phyloP scores from a whole-genome alignment of 2,888 invertebrate genomes.

The Monoplex corrugatus region DNA sequence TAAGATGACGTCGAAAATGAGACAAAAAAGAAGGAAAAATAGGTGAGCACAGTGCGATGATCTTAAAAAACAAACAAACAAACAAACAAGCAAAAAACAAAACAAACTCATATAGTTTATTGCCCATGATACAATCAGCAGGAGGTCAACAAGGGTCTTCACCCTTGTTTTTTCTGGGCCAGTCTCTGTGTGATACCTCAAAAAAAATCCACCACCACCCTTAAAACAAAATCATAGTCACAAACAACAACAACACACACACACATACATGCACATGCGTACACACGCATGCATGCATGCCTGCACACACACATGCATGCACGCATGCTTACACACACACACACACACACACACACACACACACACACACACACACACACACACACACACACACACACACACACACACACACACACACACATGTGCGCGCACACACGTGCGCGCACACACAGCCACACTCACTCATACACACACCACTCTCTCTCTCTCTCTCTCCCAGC shows the following conservation, averaged over 20 bases:
- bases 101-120: too few species aligned
- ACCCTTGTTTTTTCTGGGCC: too few species aligned
- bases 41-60: too few species aligned
- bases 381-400: slow-evolving; percentile 5
- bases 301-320: not conserved
- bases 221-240: not conserved
- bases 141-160: too few species aligned
- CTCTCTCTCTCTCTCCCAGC: too few species aligned
- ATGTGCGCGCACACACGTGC: slow-evolving; percentile 8
- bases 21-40: too few species aligned
- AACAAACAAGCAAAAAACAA: too few species aligned
- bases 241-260: not conserved
- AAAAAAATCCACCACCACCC: too few species aligned
- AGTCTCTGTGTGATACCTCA: too few species aligned
- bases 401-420: not conserved
- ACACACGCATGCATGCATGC: not conserved
- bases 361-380: not conserved
- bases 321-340: slow-evolving; percentile 20
- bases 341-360: slow-evolving; percentile 28
- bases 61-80: too few species aligned
- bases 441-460: not conserved
- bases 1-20: too few species aligned
- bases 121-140: too few species aligned
- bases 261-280: not conserved
- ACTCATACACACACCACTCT: not conserved